Evolutionary conservation across 2,113 vertebrate species (phyloP), one percentile per base, ranked within the genome.

Genomic region (Nestor notabilis): DNA sequence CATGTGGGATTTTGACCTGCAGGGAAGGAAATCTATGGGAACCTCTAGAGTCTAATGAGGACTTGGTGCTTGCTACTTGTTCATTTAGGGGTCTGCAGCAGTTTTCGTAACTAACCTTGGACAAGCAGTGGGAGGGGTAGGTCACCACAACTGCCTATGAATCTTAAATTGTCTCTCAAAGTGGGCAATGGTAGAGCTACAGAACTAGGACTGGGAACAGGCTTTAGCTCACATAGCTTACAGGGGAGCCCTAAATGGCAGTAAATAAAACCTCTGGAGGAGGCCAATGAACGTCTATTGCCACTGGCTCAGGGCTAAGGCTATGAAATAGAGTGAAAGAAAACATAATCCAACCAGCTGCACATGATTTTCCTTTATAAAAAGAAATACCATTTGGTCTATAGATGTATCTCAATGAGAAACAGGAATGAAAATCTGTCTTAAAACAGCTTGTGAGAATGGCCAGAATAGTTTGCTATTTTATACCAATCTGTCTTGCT

Each of bases 131-230:
- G 8, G 17, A 23, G 4, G 24, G 9, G 18, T 7, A 75, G 33
- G 35, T 71, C 56, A 43, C 27, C 24, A 71, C 21, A 33, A 46
- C 15, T 20, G 28, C 1, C 1, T 13, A 43, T 0, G 0, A 27
- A n/a, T 68, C 79, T 85, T 50, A 33, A 90, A 77, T 46, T 71
- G 21, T 31, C 23, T 65, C 74, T 78, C 39, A 10, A 31, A 33
- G 23, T 10, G 23, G 28, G 35, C 12, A 82, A 7, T 16, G 64
- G 35, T 13, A 72, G 33, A 43, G 31, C 56, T 70, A 49, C 31
- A 77, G 37, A 80, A 39, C 24, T 11, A 55, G 29, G 35, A 33
- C 43, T 28, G 37, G 17, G 23, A 91, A 35, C 17, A 35, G 50
- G 78, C 64, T 91, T 78, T 75, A 79, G 19, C 25, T 87, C 37